Evolutionary conservation across 2,113 vertebrate genomes (phyloP), one percentile per base, ranked within the genome.

Genomic region (Xyliphius kryptos): DNA sequence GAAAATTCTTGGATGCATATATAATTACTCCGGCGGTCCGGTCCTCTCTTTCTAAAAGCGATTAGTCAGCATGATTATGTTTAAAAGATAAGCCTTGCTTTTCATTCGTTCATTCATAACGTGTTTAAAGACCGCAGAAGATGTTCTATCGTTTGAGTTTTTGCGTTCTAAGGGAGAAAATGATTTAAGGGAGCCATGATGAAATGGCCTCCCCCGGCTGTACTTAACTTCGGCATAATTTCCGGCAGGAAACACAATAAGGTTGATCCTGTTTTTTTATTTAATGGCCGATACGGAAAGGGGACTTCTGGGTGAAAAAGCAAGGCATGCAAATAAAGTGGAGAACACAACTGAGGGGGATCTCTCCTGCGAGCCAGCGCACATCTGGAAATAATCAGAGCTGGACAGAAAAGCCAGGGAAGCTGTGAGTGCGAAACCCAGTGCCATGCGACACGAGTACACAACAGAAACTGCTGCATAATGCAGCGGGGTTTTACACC

Each of bases 311-410:
- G 68, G 49, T 69, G 74, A 61, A 78, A 81, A 85, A 83, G 74
- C 70, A 75, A 74, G 73, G 69, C 26, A 22, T 63, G 62, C 17
- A 75, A 48, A 69, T 72, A 68, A 67, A 72, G 62, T 16, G 32
- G 48, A 40, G 26, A 63, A 52, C 17, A 26, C 15, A 21, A 41
- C 50, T 14, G 21, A 58, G 65, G 59, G 66, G 26, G 56, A 22
- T 72, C 76, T 80, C 71, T 72, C 75, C 75, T 79, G 48, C 69
- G 74, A 70, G 69, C 71, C 76, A 74, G 71, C 60, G 48, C 68
- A 79, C 86, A 88, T 87, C 82, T 88, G 85, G 82, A 87, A 80
- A 70, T 69, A 62, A 85, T 87, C 76, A 82, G 69, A 80, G 71
- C 43, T 70, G 49, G 43, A 50, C 36, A 51, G 55, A 20, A 51